A percentile compares a stretch with the other conserved stretches of the same genome.
Conservation (phyloP, 2,797 vertebrate genomes). For the Mus minutoides region DNA sequence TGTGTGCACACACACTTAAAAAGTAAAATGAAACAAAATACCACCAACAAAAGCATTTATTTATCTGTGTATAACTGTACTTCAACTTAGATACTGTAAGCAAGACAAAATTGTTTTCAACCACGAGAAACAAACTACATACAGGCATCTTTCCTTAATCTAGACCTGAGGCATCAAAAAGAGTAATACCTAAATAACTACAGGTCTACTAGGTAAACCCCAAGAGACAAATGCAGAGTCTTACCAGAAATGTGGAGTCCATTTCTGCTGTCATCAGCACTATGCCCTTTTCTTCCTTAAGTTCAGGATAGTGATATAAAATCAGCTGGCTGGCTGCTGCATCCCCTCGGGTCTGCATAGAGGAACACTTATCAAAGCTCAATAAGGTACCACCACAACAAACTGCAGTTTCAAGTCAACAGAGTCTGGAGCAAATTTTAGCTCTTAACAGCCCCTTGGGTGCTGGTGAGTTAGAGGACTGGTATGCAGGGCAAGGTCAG, state of each 20-base stretch:
- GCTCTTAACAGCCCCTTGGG: constrained; percentile 63
- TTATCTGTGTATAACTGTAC: constrained; percentile 24
- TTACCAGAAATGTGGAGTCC: constrained; percentile 94
- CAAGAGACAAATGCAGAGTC: constrained; percentile 62
- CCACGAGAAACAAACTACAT: constrained; percentile 46
- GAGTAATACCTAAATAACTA: constrained; percentile 27
- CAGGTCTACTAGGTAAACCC: constrained; percentile 34
- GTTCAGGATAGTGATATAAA: constrained; percentile 95
- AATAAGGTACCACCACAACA: constrained; percentile 63
- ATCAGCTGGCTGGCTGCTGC: constrained; percentile 94
- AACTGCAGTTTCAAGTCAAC: constrained; percentile 70
- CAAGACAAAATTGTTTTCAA: constrained; percentile 59
- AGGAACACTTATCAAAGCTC: constrained; percentile 65
- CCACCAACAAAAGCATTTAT: neutral
- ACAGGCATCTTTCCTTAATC: neutral
- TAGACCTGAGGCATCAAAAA: neutral
- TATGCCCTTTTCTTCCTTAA: constrained; percentile 93
- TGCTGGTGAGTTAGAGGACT: constrained; percentile 58
- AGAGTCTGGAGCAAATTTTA: constrained; percentile 69
- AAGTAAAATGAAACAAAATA: neutral
- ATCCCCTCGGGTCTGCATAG: constrained; percentile 90
- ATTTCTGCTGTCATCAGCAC: constrained; percentile 97
- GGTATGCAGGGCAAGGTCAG: constrained; percentile 17
- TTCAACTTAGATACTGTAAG: constrained; percentile 42
- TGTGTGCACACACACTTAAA: neutral